These are phyloP conservation scores for Tipula helvola DNA, from an alignment of 2,888 invertebrate genomes.

Conservation along the genomic window DNA sequence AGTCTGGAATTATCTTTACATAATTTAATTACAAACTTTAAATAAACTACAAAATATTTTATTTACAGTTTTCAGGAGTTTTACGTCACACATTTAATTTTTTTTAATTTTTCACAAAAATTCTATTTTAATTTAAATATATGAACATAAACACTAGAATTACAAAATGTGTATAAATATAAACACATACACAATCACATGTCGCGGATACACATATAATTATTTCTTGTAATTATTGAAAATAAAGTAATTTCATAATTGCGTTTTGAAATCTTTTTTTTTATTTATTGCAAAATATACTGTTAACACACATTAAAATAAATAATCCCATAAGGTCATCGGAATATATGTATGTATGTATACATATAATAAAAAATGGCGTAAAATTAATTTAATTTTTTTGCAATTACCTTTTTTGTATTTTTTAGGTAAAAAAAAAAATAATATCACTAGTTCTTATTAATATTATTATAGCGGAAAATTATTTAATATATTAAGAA, in stretches of 20 bases:
- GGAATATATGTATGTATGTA: not conserved
- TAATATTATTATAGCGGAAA: not conserved
- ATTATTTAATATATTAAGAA: not conserved
- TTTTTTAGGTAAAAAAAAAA: not conserved
- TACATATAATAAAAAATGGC: not conserved
- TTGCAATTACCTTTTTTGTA: not conserved
- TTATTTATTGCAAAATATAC: slow-evolving; percentile 4
- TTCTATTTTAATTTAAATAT: not conserved
- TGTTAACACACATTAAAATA: not conserved
- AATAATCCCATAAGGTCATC: not conserved
- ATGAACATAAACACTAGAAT: not conserved
- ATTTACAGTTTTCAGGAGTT: not conserved
- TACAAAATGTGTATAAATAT: not conserved
- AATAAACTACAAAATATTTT: not conserved
- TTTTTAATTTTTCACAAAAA: not conserved
- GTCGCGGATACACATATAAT: not conserved
- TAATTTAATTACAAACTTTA: not conserved
- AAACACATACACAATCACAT: not conserved
- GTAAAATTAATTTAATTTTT: not conserved
- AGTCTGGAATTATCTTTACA: not conserved
- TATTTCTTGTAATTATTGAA: not conserved
- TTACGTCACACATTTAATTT: not conserved
- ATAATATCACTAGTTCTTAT: not conserved
- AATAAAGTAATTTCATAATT: slow-evolving; percentile 4
- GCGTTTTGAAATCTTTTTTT: not conserved